These are phyloP conservation scores for Dryobota labecula DNA, from an alignment of 2,888 invertebrate species.

Conservation along the genomic window DNA sequence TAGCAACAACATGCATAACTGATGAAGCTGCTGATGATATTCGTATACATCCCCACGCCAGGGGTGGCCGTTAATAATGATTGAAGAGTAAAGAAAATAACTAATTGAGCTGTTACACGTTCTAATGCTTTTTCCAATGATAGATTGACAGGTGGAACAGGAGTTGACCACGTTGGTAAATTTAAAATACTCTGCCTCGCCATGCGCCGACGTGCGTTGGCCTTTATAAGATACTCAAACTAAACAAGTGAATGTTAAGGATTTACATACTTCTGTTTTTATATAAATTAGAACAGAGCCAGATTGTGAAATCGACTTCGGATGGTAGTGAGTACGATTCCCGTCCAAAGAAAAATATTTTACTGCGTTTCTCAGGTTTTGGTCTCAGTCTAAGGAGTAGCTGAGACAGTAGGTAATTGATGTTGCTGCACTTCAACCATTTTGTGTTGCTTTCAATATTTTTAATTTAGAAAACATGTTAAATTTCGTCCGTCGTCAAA, in stretches of 20 bases:
- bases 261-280: constrained; percentile 3
- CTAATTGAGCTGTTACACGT: not conserved
- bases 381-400: not conserved
- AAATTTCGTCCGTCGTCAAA: not conserved
- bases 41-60: not conserved
- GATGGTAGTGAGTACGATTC: constrained; percentile 13
- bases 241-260: not conserved
- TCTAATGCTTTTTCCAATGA: not conserved
- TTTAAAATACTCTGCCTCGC: too few relatives aligned
- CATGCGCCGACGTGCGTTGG: too few relatives aligned
- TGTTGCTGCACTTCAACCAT: not conserved
- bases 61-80: not conserved
- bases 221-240: not conserved
- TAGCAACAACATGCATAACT: not conserved
- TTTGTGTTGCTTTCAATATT: not conserved
- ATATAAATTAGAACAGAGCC: not conserved
- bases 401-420: too few relatives aligned
- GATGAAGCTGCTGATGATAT: too few relatives aligned
- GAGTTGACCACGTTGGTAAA: too few relatives aligned
- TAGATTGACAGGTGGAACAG: not conserved
- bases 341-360: not conserved
- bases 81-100: too few relatives aligned
- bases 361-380: not conserved
- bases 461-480: not conserved
- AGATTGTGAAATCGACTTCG: not conserved